Base-by-base conservation (phyloP, 2,113 vertebrate genomes). In the Sylvia atricapilla region DNA sequence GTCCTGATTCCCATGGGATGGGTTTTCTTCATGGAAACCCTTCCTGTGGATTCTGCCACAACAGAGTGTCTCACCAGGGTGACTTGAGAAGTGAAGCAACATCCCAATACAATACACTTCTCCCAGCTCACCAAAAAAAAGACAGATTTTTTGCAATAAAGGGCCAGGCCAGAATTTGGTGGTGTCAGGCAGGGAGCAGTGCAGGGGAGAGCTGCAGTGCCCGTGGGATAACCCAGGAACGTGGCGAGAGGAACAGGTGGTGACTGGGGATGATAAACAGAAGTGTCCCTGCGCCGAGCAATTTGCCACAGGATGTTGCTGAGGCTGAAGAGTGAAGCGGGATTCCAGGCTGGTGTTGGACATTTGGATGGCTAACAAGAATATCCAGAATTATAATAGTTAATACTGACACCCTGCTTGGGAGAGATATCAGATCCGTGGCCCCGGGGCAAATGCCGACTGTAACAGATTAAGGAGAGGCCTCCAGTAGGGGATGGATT, bases 401-500 rank as follows among this genome's bases (percentile, higher is more conserved):
- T 95, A 86, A 95, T 37, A 20, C 52, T 8, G 41, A 93, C 60
- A 88, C 79, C 16, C 12, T 2, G 31, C 92, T 92, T 5, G 6
- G 76, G 89, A 72, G 93, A 89, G 85, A 93, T 53, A 96, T 46
- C 90, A 95, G 90, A 95, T 88, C 95, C 56, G 9, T 0, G 17
- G 87, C 95, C 92, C 69, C 64, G 4, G 90, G 93, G 92, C 72
- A 87, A 91, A 69, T 20, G 3, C 67, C 4, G 74, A 95, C 96
- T 94, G 95, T 80, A 93, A 89, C 89, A 94, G 90, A 95, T 95
- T 92, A 92, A 55, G 83, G 66, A 73, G 95, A 88, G 94, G 88
- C 93, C 92, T 70, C 81, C 5, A 3, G 77, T 10, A 76, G 87
- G 94, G 93, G 77, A 63, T 94, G 90, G 55, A 67, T 67, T 6